A percentile compares a stretch with the other conserved stretches of the same genome.
phyloP scores from a whole-genome alignment of 2,888 invertebrate genomes.

The Macrosiphum euphorbiae region DNA sequence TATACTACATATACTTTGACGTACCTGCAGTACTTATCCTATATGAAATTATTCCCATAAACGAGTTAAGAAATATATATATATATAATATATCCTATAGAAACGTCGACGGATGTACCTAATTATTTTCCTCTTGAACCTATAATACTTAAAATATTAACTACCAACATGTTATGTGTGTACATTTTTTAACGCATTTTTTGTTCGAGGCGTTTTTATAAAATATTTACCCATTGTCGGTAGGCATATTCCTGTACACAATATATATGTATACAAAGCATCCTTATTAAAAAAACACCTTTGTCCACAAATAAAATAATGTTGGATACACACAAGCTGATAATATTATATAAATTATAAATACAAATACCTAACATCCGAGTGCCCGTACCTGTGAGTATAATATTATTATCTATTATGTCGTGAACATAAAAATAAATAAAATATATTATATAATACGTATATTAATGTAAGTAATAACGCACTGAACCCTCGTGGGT shows the following conservation, averaged over 20 bases:
- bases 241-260: background rate
- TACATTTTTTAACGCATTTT: background rate
- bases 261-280: background rate
- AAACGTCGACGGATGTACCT: background rate
- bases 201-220: background rate
- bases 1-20: background rate
- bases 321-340: background rate
- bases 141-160: background rate
- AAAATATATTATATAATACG: background rate
- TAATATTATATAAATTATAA: background rate
- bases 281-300: background rate
- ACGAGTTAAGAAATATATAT: background rate
- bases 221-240: background rate
- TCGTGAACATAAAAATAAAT: background rate
- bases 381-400: background rate
- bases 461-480: background rate
- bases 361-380: background rate
- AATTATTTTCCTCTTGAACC: constrained; percentile 14
- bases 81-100: background rate
- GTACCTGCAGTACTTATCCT: background rate
- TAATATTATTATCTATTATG: background rate
- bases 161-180: background rate
- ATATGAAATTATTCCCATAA: background rate
- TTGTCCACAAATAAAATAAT: background rate
- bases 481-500: constrained; percentile 34